Conservation (phyloP, 92 coral and sea anemone genomes). For the Heteractis magnifica region DNA sequence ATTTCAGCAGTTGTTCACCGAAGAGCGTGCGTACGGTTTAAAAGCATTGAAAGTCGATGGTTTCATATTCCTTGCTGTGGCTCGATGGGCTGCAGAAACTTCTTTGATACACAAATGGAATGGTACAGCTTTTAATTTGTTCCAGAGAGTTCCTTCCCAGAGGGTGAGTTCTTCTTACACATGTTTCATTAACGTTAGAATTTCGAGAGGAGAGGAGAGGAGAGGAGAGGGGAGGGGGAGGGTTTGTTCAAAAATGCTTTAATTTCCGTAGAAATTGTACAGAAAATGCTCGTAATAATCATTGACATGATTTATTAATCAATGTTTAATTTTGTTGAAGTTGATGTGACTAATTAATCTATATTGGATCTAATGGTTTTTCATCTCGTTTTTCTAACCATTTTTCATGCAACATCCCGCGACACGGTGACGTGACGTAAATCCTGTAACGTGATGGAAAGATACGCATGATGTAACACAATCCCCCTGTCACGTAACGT, state of each 20-base stretch:
- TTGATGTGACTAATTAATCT: not conserved
- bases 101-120: constrained; percentile 88
- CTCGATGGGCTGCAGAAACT: constrained; percentile 70
- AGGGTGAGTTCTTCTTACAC: constrained; percentile 47
- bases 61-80: constrained; percentile 68
- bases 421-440: constrained; percentile 25
- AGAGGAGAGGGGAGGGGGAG: too few relatives aligned
- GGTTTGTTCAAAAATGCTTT: too few relatives aligned
- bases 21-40: constrained; percentile 78
- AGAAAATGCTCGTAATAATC: too few relatives aligned
- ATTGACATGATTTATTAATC: too few relatives aligned
- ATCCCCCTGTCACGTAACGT: constrained; percentile 7
- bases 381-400: not conserved
- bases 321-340: not conserved
- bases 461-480: constrained; percentile 14
- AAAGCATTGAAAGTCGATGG: constrained; percentile 66
- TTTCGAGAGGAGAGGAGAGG: too few relatives aligned
- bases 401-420: not conserved
- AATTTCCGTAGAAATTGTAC: too few relatives aligned
- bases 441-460: constrained; percentile 18
- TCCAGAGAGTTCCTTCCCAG: constrained; percentile 79
- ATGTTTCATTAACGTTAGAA: too few relatives aligned
- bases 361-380: not conserved
- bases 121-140: constrained; percentile 67
- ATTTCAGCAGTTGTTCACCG: constrained; percentile 60